phyloP scores from a whole-genome alignment of 64 coral and sea anemone genomes.

The Dendronephthya gigantea region DNA sequence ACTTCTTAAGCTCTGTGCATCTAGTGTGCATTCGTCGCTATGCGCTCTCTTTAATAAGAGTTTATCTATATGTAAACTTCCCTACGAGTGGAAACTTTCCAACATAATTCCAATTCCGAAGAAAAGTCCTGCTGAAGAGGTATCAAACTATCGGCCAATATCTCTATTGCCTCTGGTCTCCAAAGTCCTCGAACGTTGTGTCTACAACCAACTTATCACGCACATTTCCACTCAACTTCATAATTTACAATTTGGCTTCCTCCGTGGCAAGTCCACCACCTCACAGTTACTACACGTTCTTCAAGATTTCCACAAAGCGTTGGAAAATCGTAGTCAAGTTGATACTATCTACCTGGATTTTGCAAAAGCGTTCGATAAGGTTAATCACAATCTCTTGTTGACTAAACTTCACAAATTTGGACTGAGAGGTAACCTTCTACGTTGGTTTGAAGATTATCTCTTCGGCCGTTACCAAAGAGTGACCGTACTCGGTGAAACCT shows the following conservation, averaged over 20 bases:
- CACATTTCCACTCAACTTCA: neutral
- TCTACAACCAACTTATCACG: neutral
- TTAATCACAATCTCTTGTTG: neutral
- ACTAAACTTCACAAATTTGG: neutral
- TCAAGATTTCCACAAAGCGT: neutral
- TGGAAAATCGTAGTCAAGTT: neutral
- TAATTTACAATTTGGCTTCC: neutral
- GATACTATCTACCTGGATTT: neutral
- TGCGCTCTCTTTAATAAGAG: constrained; percentile 23
- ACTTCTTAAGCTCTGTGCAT: constrained; percentile 21
- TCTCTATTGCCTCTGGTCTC: neutral
- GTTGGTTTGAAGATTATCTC: neutral
- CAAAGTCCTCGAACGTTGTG: neutral
- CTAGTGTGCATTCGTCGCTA: neutral
- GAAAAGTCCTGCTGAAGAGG: neutral
- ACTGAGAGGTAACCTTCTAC: neutral
- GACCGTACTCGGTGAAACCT: neutral
- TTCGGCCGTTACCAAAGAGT: neutral
- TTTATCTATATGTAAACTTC: neutral
- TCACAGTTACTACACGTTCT: neutral
- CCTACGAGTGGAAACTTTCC: neutral
- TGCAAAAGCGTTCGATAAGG: neutral
- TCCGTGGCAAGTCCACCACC: neutral
- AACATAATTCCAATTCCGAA: neutral
- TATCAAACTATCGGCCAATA: neutral